Base-by-base conservation (phyloP, 2,888 invertebrate species). In the Brachycybe producta region DNA sequence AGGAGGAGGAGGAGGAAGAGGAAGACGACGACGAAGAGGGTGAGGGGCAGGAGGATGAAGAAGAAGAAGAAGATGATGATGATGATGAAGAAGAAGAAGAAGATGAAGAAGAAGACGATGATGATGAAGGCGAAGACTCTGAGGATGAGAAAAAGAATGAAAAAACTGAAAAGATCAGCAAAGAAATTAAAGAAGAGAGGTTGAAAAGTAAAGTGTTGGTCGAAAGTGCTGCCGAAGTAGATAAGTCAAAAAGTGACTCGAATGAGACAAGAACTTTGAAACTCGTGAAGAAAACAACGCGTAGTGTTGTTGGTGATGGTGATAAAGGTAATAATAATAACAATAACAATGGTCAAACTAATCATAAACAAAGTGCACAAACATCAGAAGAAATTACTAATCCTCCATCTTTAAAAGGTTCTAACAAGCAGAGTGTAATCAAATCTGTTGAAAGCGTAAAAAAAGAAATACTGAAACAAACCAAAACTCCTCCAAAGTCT, bases 1-100 rank as follows among this genome's bases (percentile, higher is more conserved):
- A 63, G 59, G 73, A 66, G 17, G 67, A 67, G 8, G 68, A 68
- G 4, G 65, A 68, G 1, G 52, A 60, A 48, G 53, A 47, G 2
- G 38, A 35, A 24, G 46, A 49, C 5, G 47, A 30, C 13, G 36
- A 50, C 21, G 51, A 50, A 11, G 52, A 52, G 5, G 43, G 43
- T 19, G 47, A 49, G 3, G 52, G 51, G 3, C 19, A 34, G 5
- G 51, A 57, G 11, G 52, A 53, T 26, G 56, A 54, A n/a, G 53
- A 49, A 24, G 40, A 55, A 67, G 70, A 70, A 49, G 64, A 63
- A 46, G 62, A 15, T 13, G 45, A 53, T 8, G 43, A 52, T 28
- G 46, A 54, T 15, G 45, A 35, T n/a, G 52, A 39, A 2, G 49
- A 49, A 5, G 54, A 41, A n/a, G n/a, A n/a, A 48, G 54, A 35